These are phyloP conservation scores for Lepidurus couesii DNA, from an alignment of 1,140 invertebrate genomes.

Conservation along the genomic window DNA sequence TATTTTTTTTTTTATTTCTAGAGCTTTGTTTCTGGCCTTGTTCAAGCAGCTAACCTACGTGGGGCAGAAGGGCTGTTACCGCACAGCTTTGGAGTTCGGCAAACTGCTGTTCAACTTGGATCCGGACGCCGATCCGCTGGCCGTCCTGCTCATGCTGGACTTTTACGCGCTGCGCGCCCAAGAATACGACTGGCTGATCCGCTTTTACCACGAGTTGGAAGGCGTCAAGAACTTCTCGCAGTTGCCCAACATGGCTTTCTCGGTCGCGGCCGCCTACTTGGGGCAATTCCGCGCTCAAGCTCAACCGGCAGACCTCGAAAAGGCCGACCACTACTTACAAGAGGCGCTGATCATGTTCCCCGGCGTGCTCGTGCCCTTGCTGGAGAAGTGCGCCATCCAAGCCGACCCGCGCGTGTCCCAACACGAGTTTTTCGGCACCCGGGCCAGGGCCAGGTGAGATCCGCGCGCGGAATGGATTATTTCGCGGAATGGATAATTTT, in stretches of 20 bases:
- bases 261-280: conserved; percentile 70
- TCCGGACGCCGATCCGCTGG: conserved; percentile 76
- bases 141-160: conserved; percentile 72
- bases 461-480: background rate
- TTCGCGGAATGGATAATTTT: conserved; percentile 24
- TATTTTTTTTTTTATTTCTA: too few species aligned
- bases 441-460: conserved; percentile 40
- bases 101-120: conserved; percentile 72
- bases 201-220: conserved; percentile 64
- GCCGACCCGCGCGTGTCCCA: conserved; percentile 57
- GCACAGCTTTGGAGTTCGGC: conserved; percentile 71
- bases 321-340: conserved; percentile 60
- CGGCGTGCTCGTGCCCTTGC: conserved; percentile 60
- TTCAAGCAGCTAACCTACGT: conserved; percentile 79
- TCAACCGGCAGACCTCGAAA: conserved; percentile 38
- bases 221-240: conserved; percentile 62
- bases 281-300: conserved; percentile 42
- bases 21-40: too few species aligned
- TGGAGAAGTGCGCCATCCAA: conserved; percentile 71
- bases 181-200: conserved; percentile 72
- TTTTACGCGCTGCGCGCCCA: conserved; percentile 75
- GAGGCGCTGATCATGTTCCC: conserved; percentile 80
- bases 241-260: conserved; percentile 83
- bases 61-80: conserved; percentile 69
- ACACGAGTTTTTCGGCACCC: conserved; percentile 48